Percentiles rank a stretch among this genome's conserved stretches.
Evolutionary conservation across 2,888 invertebrate species (phyloP).

Genomic region (Sphinx pinastri): DNA sequence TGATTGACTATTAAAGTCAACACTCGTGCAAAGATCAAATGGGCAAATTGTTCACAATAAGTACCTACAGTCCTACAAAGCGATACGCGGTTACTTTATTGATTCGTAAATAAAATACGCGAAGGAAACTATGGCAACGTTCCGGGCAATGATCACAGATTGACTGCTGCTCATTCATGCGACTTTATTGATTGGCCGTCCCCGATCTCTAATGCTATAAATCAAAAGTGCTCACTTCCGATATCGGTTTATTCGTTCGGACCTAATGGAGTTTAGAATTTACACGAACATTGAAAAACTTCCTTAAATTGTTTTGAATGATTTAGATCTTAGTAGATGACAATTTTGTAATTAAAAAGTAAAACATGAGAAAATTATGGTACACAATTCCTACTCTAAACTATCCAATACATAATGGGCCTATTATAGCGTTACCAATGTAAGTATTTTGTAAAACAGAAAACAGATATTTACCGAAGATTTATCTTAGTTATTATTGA

Average conservation of each 20-base stretch:
- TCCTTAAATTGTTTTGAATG: neutral
- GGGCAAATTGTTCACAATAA: constrained; percentile 32
- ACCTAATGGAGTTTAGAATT: neutral
- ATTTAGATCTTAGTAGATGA: neutral
- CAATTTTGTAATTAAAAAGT: neutral
- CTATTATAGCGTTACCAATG: too few species aligned
- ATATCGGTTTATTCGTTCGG: neutral
- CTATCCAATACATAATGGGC: too few species aligned
- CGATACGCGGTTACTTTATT: constrained; percentile 33
- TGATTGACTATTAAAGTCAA: constrained; percentile 39
- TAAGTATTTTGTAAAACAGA: too few species aligned
- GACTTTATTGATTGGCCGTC: constrained; percentile 20
- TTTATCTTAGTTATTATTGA: too few species aligned
- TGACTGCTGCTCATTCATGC: constrained; percentile 13
- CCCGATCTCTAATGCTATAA: constrained; percentile 14
- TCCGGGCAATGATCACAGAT: constrained; percentile 2
- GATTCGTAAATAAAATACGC: constrained; percentile 2
- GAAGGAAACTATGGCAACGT: constrained; percentile 15
- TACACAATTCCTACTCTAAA: too few species aligned
- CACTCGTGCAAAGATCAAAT: constrained; percentile 37
- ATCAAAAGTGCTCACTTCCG: constrained; percentile 18
- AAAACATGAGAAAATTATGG: neutral
- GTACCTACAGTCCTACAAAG: constrained; percentile 31
- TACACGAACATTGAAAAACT: neutral
- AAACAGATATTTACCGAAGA: too few species aligned